Base-by-base conservation (phyloP, 1,140 invertebrate genomes). In the Contarinia nasturtii region DNA sequence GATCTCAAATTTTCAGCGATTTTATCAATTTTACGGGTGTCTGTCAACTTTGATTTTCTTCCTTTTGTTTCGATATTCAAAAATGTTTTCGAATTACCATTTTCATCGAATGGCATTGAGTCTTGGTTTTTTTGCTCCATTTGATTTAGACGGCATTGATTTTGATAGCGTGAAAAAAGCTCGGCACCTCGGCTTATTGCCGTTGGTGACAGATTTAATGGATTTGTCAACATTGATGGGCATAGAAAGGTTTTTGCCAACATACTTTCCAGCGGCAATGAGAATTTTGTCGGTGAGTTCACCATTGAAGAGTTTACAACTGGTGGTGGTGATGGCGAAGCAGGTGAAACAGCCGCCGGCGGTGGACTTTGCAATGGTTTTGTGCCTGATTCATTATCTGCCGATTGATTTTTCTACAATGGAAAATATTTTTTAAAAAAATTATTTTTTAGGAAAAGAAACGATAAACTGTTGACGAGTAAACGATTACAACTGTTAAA, bases 191-290 rank as follows among this genome's bases (percentile, higher is more conserved):
- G 63, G 48, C 61, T 61, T 2, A 63, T 45, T 1, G 61, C 61
- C 27, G 60, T 58, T 46, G 63, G 61, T 15, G 61, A 61, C 7
- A 63, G 63, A 53, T 63, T 63, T 5, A 63, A 47, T 0, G 61
- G 61, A 33, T 44, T 44, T 1, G 58, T 57, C 54, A 63, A 46
- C 7, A 63, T 51, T 40, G 56, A 61, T 7, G 61, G 61, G 27
- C 22, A 44, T 36, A 63, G 61, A 37, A 63, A 51, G 7, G 61
- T 63, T 40, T 63, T 63, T 0, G 58, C 41, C 18, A 63, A 63
- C 40, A 63, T 54, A 21, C 56, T 63, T 50, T 63, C 61, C 33
- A 63, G 44, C 0, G 60, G 59, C 2, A 59, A 54, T n/a, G 51
- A 44, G 7, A 62, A 33, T 36, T 63, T 62, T 22, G 54, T 18